Percentiles rank a stretch among this genome's conserved stretches.
These are phyloP conservation scores for Glyphotaelius pellucidus DNA, from an alignment of 2,888 invertebrate genomes.

Conservation along the genomic window DNA sequence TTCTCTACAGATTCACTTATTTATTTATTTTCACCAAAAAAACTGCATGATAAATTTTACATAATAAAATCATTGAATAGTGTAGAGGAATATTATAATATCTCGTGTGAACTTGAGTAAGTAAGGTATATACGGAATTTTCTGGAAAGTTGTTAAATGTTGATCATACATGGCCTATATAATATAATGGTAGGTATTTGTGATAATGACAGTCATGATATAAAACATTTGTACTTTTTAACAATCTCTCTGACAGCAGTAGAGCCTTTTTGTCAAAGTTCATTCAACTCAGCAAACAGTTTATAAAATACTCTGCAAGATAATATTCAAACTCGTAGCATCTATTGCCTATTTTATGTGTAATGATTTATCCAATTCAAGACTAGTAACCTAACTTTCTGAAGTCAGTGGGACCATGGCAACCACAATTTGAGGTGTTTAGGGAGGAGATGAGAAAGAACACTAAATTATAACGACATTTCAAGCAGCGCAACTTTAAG, in stretches of 20 bases:
- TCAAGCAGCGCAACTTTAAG: too few species aligned
- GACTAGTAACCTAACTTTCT: background rate
- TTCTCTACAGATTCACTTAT: background rate
- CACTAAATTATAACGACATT: too few species aligned
- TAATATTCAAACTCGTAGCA: background rate
- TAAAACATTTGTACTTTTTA: background rate
- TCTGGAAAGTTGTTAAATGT: background rate
- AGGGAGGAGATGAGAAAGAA: too few species aligned
- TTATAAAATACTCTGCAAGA: background rate
- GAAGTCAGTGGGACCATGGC: background rate
- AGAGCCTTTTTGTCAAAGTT: background rate
- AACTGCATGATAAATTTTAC: background rate
- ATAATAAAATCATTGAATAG: background rate
- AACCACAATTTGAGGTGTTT: background rate
- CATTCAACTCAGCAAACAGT: background rate
- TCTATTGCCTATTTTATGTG: background rate
- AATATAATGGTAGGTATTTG: background rate
- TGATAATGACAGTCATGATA: background rate
- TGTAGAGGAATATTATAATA: background rate
- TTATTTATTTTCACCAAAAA: background rate
- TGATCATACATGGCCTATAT: background rate
- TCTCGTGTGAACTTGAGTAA: background rate
- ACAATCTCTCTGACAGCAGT: background rate
- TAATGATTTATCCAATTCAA: background rate
- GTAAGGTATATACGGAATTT: background rate